Conservation (phyloP, 2,797 vertebrate species). For the Aplochiton taeniatus region DNA sequence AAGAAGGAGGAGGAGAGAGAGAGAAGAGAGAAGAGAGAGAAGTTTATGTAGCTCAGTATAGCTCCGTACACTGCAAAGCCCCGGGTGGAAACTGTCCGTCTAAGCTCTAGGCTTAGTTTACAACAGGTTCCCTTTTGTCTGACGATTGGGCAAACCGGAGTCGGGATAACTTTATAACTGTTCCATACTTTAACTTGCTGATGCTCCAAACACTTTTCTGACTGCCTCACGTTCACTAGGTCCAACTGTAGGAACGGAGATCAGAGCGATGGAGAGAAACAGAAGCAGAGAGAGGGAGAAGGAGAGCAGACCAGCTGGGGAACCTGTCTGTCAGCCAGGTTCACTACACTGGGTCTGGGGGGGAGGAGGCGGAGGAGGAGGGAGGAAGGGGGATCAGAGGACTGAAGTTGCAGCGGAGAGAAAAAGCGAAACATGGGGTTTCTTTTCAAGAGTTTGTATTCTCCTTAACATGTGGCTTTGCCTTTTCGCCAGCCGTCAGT, state of each 20-base stretch:
- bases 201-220: no score
- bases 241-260: neutral
- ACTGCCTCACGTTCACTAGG: no score
- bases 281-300: neutral
- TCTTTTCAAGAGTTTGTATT: constrained; percentile 51
- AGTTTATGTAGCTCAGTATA: neutral
- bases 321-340: constrained; percentile 15
- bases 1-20: neutral
- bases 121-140: no score
- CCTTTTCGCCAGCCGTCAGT: constrained; percentile 48
- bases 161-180: no score
- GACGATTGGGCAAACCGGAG: no score
- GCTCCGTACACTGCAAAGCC: neutral
- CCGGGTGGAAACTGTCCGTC: neutral
- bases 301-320: constrained; percentile 4
- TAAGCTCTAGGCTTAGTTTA: neutral
- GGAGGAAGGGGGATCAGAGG: neutral
- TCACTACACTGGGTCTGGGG: constrained; percentile 8
- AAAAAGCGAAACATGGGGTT: constrained; percentile 8
- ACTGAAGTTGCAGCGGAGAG: neutral
- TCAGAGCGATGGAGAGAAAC: constrained; percentile 5
- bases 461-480: constrained; percentile 50
- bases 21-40: neutral
- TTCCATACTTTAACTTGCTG: no score
- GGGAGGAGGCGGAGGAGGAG: constrained; percentile 3